Conservation (phyloP, 1,140 invertebrate species). For the Thaumatotibia leucotreta region DNA sequence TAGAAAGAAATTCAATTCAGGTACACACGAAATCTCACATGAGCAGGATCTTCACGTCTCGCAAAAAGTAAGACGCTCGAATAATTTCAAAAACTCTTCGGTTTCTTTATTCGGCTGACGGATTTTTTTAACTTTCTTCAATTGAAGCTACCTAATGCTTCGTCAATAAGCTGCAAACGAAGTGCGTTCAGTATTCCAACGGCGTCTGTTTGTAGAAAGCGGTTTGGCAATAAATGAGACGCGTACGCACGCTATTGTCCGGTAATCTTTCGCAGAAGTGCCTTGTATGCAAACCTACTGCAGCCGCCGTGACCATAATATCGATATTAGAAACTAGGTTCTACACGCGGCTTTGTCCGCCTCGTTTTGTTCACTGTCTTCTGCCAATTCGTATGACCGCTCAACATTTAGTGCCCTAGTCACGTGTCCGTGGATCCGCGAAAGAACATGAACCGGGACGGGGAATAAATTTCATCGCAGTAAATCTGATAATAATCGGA, state of each 20-base stretch:
- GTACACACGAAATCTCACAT: too few relatives aligned
- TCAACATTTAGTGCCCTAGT: background rate
- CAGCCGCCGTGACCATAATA: slow-evolving; percentile 51
- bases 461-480: background rate
- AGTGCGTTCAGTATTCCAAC: slow-evolving; percentile 55
- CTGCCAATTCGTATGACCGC: background rate
- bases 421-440: too few relatives aligned
- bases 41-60: too few relatives aligned
- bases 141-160: background rate
- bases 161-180: slow-evolving; percentile 15
- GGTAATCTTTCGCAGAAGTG: slow-evolving; percentile 73
- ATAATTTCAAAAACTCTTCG: background rate
- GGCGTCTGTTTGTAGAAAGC: slow-evolving; percentile 70
- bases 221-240: slow-evolving; percentile 67
- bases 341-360: background rate
- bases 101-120: background rate
- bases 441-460: background rate
- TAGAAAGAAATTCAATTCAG: too few relatives aligned
- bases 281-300: slow-evolving; percentile 58
- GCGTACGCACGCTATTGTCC: slow-evolving; percentile 63
- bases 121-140: slow-evolving; percentile 9
- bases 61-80: background rate
- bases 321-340: slow-evolving; percentile 20
- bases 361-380: background rate
- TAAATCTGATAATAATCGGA: background rate